These are phyloP conservation scores for Coleophora deauratella DNA, from an alignment of 2,888 invertebrate species.

Conservation along the genomic window DNA sequence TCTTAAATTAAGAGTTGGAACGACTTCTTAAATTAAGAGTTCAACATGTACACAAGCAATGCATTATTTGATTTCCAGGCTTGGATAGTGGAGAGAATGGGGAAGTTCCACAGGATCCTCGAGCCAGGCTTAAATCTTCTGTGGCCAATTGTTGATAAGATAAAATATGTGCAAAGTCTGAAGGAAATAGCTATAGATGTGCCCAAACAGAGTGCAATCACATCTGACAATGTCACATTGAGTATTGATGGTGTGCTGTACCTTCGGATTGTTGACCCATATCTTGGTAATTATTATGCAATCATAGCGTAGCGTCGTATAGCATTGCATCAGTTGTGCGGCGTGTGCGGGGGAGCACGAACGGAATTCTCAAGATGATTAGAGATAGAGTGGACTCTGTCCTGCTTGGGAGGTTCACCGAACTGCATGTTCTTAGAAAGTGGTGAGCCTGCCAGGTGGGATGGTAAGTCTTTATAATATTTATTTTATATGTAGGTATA, in stretches of 20 bases:
- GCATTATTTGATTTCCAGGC: slow-evolving; percentile 75
- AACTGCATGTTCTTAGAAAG: too few relatives aligned
- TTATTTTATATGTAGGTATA: too few relatives aligned
- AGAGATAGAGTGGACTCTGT: too few relatives aligned
- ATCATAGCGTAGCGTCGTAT: too few relatives aligned
- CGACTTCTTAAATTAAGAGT: too few relatives aligned
- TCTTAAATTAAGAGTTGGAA: too few relatives aligned
- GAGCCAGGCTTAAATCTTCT: slow-evolving; percentile 96
- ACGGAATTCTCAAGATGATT: too few relatives aligned
- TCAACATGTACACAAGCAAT: slow-evolving; percentile 1
- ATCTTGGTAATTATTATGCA: slow-evolving; percentile 75
- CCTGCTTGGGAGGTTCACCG: too few relatives aligned
- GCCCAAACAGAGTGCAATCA: slow-evolving; percentile 98
- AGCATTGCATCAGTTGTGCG: too few relatives aligned
- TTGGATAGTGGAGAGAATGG: slow-evolving; percentile 99
- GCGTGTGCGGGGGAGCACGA: too few relatives aligned
- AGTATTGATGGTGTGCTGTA: slow-evolving; percentile 98
- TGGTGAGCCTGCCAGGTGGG: too few relatives aligned
- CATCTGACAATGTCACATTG: slow-evolving; percentile 96
- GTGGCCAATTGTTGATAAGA: slow-evolving; percentile 91
- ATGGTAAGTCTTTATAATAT: too few relatives aligned
- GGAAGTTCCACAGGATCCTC: slow-evolving; percentile 93
- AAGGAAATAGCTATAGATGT: slow-evolving; percentile 99
- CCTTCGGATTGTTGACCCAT: slow-evolving; percentile 93
- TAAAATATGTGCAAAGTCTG: slow-evolving; percentile 98